Evolutionary conservation across 2,113 vertebrate species (phyloP), one percentile per base, ranked within the genome.

Genomic region (Nematolebias whitei): DNA sequence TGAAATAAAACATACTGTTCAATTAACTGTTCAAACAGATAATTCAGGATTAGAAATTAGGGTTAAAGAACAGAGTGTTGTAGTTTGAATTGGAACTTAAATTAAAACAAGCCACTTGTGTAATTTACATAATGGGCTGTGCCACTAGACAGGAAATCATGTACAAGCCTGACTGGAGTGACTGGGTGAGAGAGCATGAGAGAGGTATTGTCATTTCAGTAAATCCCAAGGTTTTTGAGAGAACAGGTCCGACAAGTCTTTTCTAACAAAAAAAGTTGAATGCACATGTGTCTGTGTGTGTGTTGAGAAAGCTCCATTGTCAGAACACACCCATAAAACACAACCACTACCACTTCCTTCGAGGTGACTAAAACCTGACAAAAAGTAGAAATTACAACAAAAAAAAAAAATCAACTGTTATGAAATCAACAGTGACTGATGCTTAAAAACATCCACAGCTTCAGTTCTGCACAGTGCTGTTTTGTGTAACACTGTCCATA

Each of bases 211-310:
- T 54, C 32, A 53, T 50, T 56, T 67, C 23, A 47, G 14, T 55
- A 29, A 19, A 63, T 49, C 22, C 44, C 22, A 13, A 12, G 12
- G 47, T 60, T 63, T 76, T 72, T n/a, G 59, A 54, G 44, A 71
- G 61, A 89, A 86, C 85, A 71, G 82, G 86, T 86, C 60, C 26
- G 51, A 40, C 71, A 55, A 73, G 80, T 50, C 51, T 54, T n/a
- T n/a, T 50, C 24, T 38, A 53, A 47, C 68, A 41, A 9, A 9
- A 71, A 40, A 74, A 63, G 14, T 14, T 52, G 54, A 44, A 53
- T 12, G 29, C 45, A 63, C 62, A 50, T 11, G 55, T 70, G 60
- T 1, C 12, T 18, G 44, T 47, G 20, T 41, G 48, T 43, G 47
- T 61, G 40, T 61, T 80, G 51, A 71, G 57, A 65, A 83, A 84